Evolutionary conservation across 1,140 invertebrate genomes (phyloP).

Genomic region (Helicorthomorpha holstii): DNA sequence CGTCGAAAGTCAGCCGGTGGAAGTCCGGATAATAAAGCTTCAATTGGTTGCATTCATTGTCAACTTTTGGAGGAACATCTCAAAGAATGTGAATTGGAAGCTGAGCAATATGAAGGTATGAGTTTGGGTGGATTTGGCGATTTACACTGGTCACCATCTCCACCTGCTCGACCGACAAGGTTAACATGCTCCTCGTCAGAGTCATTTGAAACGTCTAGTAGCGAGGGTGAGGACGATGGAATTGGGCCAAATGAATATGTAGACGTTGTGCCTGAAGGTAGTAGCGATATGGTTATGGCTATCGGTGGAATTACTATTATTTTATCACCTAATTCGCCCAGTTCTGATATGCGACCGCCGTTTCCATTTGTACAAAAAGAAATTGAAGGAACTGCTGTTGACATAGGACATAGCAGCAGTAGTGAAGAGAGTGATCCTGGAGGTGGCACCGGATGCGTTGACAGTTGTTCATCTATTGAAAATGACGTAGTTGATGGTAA

Average conservation of each 20-base stretch:
- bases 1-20: constrained; percentile 9
- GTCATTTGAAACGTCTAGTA: too few relatives aligned
- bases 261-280: not conserved
- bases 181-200: too few relatives aligned
- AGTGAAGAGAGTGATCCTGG: not conserved
- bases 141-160: too few relatives aligned
- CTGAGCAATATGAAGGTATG: too few relatives aligned
- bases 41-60: constrained; percentile 15
- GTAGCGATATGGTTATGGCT: too few relatives aligned
- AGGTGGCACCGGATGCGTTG: not conserved
- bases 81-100: too few relatives aligned
- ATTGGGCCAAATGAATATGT: not conserved
- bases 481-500: too few relatives aligned
- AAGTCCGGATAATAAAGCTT: not conserved
- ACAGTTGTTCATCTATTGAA: too few relatives aligned
- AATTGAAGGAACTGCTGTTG: constrained; percentile 28
- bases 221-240: not conserved
- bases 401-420: constrained; percentile 2
- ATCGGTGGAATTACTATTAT: constrained; percentile 46
- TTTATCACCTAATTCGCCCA: constrained; percentile 33
- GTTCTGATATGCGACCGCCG: not conserved
- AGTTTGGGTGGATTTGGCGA: too few relatives aligned
- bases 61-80: constrained; percentile 10
- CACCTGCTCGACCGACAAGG: too few relatives aligned
- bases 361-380: too few relatives aligned